Conservation (phyloP, 92 coral and sea anemone species). For the Epizoanthus fatuus region DNA sequence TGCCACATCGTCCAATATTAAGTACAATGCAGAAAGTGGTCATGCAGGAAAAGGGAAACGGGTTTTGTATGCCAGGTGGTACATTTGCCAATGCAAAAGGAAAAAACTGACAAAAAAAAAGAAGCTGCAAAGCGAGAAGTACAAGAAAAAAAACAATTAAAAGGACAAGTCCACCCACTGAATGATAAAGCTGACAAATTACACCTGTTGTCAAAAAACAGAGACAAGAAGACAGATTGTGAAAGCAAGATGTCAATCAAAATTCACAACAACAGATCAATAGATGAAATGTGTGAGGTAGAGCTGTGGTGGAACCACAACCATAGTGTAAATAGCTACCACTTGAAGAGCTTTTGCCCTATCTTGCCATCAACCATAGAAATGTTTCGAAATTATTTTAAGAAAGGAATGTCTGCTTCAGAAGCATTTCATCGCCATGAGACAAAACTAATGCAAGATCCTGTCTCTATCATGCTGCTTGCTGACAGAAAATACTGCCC, state of each 20-base stretch:
- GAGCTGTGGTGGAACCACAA: constrained; percentile 64
- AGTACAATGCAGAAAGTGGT: constrained; percentile 48
- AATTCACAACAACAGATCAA: constrained; percentile 23
- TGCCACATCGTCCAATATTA: constrained; percentile 40
- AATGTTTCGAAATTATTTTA: constrained; percentile 41
- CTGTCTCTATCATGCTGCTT: constrained; percentile 55
- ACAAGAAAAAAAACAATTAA: constrained; percentile 31
- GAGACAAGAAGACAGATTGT: constrained; percentile 65
- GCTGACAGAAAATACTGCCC: constrained; percentile 67
- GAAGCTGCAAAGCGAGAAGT: constrained; percentile 21
- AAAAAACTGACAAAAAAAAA: constrained; percentile 48
- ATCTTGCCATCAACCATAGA: constrained; percentile 56
- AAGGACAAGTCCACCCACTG: constrained; percentile 32
- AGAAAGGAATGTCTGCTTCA: constrained; percentile 63
- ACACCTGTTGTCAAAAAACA: constrained; percentile 51
- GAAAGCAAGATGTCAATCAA: no score
- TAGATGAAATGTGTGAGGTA: constrained; percentile 56
- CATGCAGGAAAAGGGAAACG: constrained; percentile 30
- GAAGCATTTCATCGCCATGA: constrained; percentile 69
- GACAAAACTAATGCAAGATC: constrained; percentile 59
- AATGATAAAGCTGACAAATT: constrained; percentile 27
- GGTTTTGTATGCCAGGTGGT: constrained; percentile 52
- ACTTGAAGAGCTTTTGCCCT: constrained; percentile 24
- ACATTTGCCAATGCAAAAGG: constrained; percentile 66
- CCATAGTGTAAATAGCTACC: constrained; percentile 53